phyloP scores from a whole-genome alignment of 2,888 invertebrate genomes.

The Hemithea aestivaria region DNA sequence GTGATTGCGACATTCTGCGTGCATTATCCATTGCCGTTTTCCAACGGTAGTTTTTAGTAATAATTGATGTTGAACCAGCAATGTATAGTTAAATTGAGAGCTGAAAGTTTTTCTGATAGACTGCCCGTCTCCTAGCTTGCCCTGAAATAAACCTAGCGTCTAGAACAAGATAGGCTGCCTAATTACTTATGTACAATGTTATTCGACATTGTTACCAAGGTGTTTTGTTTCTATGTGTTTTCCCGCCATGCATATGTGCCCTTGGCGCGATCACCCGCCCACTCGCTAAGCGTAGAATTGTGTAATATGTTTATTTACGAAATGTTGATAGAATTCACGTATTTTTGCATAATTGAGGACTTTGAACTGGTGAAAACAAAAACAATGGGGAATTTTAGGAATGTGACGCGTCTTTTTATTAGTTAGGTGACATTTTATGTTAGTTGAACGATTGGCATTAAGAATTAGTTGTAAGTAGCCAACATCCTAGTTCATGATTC shows the following conservation, averaged over 20 bases:
- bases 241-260: slow-evolving; percentile 50
- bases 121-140: slow-evolving; percentile 46
- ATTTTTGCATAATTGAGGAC: slow-evolving; percentile 33
- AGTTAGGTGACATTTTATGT: too few species aligned
- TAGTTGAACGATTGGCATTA: too few species aligned
- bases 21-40: slow-evolving; percentile 36
- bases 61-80: slow-evolving; percentile 10
- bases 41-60: slow-evolving; percentile 1
- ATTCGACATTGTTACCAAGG: slow-evolving; percentile 16
- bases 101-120: slow-evolving; percentile 33
- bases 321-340: slow-evolving; percentile 46
- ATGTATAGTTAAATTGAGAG: slow-evolving; percentile 18
- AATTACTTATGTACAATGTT: neutral
- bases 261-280: slow-evolving; percentile 59
- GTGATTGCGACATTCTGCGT: slow-evolving; percentile 27
- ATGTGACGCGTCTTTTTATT: too few species aligned
- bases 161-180: slow-evolving; percentile 15
- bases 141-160: slow-evolving; percentile 19
- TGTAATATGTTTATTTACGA: slow-evolving; percentile 58
- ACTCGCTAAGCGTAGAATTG: slow-evolving; percentile 49
- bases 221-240: slow-evolving; percentile 33
- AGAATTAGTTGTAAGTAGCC: too few species aligned
- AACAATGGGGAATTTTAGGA: slow-evolving; percentile 1
- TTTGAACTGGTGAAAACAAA: slow-evolving; percentile 13
- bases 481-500: too few species aligned